Percentiles rank a stretch among this genome's conserved stretches.
These are phyloP conservation scores for Lithobius niger DNA, from an alignment of 1,140 invertebrate species.

Conservation along the genomic window DNA sequence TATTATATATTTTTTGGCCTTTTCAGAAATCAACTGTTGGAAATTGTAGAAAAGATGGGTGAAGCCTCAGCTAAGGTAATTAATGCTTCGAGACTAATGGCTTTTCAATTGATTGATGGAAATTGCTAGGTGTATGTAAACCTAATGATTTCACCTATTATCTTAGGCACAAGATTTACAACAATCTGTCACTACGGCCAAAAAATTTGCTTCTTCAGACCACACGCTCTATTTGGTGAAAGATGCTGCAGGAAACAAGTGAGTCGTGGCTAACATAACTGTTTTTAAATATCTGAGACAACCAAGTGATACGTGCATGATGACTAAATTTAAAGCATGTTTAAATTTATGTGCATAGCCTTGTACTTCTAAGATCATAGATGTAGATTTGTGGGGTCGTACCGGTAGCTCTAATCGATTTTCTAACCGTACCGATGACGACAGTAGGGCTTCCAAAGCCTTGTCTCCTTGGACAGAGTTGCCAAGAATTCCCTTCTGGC, in stretches of 20 bases:
- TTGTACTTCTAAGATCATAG: no score
- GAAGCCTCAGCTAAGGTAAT: conserved; percentile 31
- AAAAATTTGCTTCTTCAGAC: conserved; percentile 29
- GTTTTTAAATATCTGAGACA: no score
- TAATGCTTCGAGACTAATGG: conserved; percentile 3
- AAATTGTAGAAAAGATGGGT: conserved; percentile 31
- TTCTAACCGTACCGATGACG: no score
- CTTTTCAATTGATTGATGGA: not conserved
- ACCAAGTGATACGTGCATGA: no score
- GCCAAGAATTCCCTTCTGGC: no score
- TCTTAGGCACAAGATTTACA: conserved; percentile 31
- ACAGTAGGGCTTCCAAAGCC: no score
- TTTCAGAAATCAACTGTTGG: conserved; percentile 19
- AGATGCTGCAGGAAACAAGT: conserved; percentile 24
- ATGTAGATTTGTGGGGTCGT: no score
- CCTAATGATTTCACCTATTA: conserved; percentile 3
- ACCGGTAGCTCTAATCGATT: no score
- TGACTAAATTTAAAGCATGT: no score
- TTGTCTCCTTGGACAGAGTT: no score
- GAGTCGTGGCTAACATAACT: no score
- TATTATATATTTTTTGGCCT: conserved; percentile 2
- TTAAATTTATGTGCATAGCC: no score
- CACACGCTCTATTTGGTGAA: conserved; percentile 33
- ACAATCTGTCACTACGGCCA: conserved; percentile 27
- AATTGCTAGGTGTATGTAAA: conserved; percentile 2